These are phyloP conservation scores for Morinoia aosen DNA, from an alignment of 2,888 invertebrate species.

Conservation along the genomic window DNA sequence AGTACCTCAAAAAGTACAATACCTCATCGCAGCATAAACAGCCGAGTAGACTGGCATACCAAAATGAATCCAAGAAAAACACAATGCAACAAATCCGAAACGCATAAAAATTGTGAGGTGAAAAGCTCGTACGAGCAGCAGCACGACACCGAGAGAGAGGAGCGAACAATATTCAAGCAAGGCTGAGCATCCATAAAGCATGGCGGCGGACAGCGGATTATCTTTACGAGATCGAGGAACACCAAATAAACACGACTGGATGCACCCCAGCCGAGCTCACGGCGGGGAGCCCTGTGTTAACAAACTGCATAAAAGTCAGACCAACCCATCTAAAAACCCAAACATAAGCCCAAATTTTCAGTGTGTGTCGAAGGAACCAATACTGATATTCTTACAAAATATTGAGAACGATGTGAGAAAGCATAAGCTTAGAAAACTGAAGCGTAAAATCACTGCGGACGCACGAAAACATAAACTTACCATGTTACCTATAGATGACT, in stretches of 20 bases:
- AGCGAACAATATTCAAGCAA: not conserved
- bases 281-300: not conserved
- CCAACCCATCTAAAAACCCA: not conserved
- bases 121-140: too few relatives aligned
- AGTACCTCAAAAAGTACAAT: too few relatives aligned
- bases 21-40: too few relatives aligned
- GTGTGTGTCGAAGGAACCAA: not conserved
- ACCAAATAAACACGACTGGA: not conserved
- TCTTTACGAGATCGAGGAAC: slow-evolving; percentile 20
- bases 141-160: not conserved
- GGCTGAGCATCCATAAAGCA: not conserved
- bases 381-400: not conserved
- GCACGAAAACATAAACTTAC: not conserved
- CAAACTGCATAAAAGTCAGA: slow-evolving; percentile 11
- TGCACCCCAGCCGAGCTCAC: not conserved
- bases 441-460: not conserved
- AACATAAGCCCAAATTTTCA: not conserved
- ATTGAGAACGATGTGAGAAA: not conserved
- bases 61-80: too few relatives aligned
- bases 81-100: too few relatives aligned
- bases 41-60: too few relatives aligned
- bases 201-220: not conserved
- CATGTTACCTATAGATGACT: not conserved
- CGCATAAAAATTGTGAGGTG: too few relatives aligned
- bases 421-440: not conserved